Conservation (phyloP, 2,113 vertebrate genomes). For the Symphodus melops region DNA sequence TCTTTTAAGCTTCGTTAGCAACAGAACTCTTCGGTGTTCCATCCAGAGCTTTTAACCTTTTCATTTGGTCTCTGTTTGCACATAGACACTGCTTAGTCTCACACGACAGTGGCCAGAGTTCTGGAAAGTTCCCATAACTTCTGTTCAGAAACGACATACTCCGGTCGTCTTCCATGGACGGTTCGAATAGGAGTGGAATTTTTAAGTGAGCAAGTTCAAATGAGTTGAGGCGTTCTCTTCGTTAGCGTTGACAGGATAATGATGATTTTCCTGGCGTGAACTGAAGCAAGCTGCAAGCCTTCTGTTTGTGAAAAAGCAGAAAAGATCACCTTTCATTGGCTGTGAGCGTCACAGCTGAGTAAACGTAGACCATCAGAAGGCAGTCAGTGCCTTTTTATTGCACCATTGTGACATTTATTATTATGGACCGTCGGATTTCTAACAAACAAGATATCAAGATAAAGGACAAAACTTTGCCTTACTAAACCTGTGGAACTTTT, state of each 20-base stretch:
- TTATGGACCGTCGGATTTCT: slow-evolving; percentile 40
- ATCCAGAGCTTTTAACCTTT: neutral
- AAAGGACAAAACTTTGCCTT: slow-evolving; percentile 79
- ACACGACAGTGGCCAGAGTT: no score
- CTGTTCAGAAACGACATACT: no score
- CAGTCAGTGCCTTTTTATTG: slow-evolving; percentile 70
- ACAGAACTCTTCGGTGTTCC: neutral
- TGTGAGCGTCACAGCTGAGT: slow-evolving; percentile 8
- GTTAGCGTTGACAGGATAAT: neutral
- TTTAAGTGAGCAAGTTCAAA: neutral
- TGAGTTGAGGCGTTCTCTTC: neutral
- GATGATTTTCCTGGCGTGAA: slow-evolving; percentile 6
- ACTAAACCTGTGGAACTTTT: slow-evolving; percentile 77
- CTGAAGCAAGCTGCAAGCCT: slow-evolving; percentile 33
- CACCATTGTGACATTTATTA: slow-evolving; percentile 39
- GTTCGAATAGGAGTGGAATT: no score
- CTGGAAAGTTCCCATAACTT: neutral
- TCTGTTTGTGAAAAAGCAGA: slow-evolving; percentile 20
- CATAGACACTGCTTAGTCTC: no score
- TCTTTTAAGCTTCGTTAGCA: neutral
- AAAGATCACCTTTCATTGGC: slow-evolving; percentile 23
- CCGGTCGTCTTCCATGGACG: no score
- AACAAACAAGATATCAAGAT: slow-evolving; percentile 33
- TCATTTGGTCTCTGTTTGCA: neutral
- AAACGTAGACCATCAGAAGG: slow-evolving; percentile 56